These are phyloP conservation scores for Agrochola macilenta DNA, from an alignment of 2,888 invertebrate genomes.

Conservation along the genomic window DNA sequence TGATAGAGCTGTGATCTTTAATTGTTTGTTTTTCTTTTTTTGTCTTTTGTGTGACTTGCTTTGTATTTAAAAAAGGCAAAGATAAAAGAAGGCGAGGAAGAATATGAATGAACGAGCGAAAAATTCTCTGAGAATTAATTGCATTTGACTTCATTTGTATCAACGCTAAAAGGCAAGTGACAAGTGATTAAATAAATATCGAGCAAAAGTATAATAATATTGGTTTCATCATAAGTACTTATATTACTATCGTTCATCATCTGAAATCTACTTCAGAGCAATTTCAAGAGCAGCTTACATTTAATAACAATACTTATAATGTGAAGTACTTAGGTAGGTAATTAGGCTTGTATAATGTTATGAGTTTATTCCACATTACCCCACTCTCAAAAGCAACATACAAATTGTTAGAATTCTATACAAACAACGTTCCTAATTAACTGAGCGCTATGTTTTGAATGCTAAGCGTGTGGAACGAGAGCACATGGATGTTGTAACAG, in stretches of 20 bases:
- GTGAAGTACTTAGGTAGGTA: neutral
- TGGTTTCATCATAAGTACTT: neutral
- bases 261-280: neutral
- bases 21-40: conserved; percentile 45
- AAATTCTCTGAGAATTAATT: neutral
- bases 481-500: conserved; percentile 24
- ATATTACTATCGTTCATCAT: neutral
- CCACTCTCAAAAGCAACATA: neutral
- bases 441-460: conserved; percentile 31
- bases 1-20: conserved; percentile 45
- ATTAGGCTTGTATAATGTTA: conserved; percentile 9
- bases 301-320: neutral
- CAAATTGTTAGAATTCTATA: conserved; percentile 7
- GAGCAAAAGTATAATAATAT: neutral
- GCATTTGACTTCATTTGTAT: neutral
- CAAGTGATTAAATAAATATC: neutral
- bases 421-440: conserved; percentile 33
- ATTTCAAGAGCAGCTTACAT: neutral
- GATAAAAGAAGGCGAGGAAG: neutral
- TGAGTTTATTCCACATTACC: neutral
- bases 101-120: neutral
- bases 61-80: conserved; percentile 18
- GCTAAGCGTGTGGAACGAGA: conserved; percentile 13
- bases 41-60: conserved; percentile 28
- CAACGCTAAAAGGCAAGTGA: neutral